Evolutionary conservation across 2,113 vertebrate genomes (phyloP).

Genomic region (Corythoichthys intestinalis): DNA sequence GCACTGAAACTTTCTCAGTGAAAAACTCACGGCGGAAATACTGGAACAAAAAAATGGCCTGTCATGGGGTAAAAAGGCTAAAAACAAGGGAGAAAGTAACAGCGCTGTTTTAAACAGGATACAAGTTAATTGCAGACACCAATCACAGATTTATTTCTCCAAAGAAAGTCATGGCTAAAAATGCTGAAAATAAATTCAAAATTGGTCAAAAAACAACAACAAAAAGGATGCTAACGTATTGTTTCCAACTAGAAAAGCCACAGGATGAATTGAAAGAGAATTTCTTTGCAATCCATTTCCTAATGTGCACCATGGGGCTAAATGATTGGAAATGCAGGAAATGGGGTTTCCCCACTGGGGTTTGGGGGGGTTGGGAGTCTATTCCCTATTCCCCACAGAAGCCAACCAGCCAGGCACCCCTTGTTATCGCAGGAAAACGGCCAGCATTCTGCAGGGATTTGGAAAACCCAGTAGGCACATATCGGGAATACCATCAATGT

Average conservation of each 20-base stretch:
- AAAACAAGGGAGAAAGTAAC: too few species aligned
- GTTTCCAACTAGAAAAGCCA: constrained; percentile 15
- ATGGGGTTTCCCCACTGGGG: constrained; percentile 26
- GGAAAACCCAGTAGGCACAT: constrained; percentile 57
- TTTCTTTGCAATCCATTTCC: constrained; percentile 15
- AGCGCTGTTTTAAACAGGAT: too few species aligned
- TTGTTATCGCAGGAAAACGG: constrained; percentile 53
- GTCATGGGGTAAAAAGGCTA: too few species aligned
- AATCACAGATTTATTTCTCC: too few species aligned
- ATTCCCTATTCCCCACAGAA: constrained; percentile 48
- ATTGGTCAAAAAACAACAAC: too few species aligned
- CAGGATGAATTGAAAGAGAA: constrained; percentile 1
- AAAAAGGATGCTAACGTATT: constrained; percentile 8
- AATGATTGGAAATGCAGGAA: constrained; percentile 24
- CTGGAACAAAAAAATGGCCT: too few species aligned
- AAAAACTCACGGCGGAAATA: too few species aligned
- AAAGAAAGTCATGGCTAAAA: too few species aligned
- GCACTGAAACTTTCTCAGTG: too few species aligned
- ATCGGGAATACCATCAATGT: constrained; percentile 57
- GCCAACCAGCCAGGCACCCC: constrained; percentile 38
- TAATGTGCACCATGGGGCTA: constrained; percentile 29
- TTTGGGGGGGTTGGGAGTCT: neutral
- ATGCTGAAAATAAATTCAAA: too few species aligned
- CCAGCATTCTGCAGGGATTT: constrained; percentile 44
- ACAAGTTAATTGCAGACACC: too few species aligned